Evolutionary conservation across 2,888 invertebrate genomes (phyloP).

Genomic region (Fragum sueziense): DNA sequence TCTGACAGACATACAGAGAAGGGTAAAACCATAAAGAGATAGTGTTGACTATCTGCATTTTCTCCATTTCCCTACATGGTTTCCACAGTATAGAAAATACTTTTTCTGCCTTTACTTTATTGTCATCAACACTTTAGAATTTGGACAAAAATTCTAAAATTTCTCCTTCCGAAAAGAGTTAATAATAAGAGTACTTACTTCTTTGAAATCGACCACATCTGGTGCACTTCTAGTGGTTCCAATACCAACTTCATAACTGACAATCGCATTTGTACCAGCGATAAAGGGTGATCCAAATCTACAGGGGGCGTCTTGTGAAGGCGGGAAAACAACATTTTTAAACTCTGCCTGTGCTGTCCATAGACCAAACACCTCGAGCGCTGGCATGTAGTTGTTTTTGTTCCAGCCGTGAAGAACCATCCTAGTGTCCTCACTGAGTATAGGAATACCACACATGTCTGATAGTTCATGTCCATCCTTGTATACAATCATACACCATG

Average conservation of each 20-base stretch:
- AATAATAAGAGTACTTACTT: constrained; percentile 57
- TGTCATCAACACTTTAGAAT: too few relatives aligned
- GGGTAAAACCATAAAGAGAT: too few relatives aligned
- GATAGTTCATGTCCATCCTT: constrained; percentile 47
- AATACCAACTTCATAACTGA: constrained; percentile 67
- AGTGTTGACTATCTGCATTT: too few relatives aligned
- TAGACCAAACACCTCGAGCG: constrained; percentile 46
- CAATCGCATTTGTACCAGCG: constrained; percentile 64
- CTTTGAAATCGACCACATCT: constrained; percentile 54
- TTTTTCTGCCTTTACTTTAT: too few relatives aligned
- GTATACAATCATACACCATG: constrained; percentile 63
- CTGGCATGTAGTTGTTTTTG: constrained; percentile 64
- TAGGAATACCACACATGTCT: constrained; percentile 64
- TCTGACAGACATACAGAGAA: too few relatives aligned
- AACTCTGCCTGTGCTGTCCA: constrained; percentile 60
- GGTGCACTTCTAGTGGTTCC: constrained; percentile 44
- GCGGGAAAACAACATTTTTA: constrained; percentile 61
- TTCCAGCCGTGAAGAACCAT: constrained; percentile 65
- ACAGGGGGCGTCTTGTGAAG: constrained; percentile 54
- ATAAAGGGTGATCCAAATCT: constrained; percentile 67
- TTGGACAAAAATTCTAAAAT: too few relatives aligned
- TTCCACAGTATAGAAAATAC: too few relatives aligned
- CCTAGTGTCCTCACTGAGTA: constrained; percentile 53
- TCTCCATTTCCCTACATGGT: too few relatives aligned
- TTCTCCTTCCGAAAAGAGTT: too few relatives aligned